Base-by-base conservation (phyloP, 2,888 invertebrate genomes). In the Imbricaverruca yamaguchii region DNA sequence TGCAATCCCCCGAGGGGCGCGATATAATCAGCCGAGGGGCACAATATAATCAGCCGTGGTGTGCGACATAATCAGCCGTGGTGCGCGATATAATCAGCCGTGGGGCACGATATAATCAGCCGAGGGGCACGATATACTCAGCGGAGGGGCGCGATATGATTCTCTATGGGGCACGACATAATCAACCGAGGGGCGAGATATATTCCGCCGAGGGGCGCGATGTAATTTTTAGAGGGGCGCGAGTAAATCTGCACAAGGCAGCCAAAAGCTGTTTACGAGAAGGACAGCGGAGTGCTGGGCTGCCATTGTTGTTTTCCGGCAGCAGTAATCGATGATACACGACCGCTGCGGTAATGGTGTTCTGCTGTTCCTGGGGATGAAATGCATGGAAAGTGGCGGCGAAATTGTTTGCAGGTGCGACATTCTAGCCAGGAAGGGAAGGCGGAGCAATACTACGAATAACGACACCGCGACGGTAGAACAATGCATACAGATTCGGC, bases 181-280 rank as follows among this genome's bases (percentile, higher is more conserved):
- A 39, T 39, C 39, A 1, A 4, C 39, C 39, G 39, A 39, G 39
- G 39, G 39, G 39, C 39, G 39, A 1, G 39, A 39, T 39, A 39
- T 4, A 39, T 3, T 39, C 39, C 39, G 39, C 39, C 39, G 39
- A 39, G 39, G 39, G 39, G 39, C 39, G 39, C 39, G 39, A 39
- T 39, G 4, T 39, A 39, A 39, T 39, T 39, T 4, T 39, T 39
- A 39, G 39, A 39, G 39, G 39, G 39, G 39, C 39, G 39, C 39
- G 39, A 39, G 39, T 39, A 3, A 39, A 39, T 39, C 25, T 3
- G 67, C 25, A 0, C 13, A 67, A 25, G 67, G 67, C 25, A 67
- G 67, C n/a, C 25, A 25, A 67, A 67, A 25, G 25, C 67, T 67
- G 67, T 67, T 67, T 67, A 67, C 67, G 25, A 39, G 67, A 67